Evolutionary conservation across 2,113 vertebrate genomes (phyloP), one percentile per base, ranked within the genome.

Genomic region (Lethenteron reissneri): DNA sequence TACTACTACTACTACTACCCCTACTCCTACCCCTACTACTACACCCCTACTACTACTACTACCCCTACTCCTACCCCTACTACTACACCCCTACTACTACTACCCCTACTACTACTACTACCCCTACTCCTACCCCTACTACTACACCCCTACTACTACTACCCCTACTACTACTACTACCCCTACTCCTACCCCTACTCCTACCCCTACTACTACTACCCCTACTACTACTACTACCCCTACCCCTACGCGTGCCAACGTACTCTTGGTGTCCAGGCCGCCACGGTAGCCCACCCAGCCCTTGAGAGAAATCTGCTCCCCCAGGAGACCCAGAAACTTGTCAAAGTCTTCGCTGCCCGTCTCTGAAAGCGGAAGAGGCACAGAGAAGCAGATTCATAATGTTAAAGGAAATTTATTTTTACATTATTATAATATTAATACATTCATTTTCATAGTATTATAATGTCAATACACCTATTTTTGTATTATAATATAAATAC

Each of bases 231-330:
- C 41, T 41, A 5, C 25, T 41, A 41, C 5, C 25, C 25, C 25
- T 41, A 72, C 58, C 72, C 41, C n/a, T 57, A 56, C 15, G 58
- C 11, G 2, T 8, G 8, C 64, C 56, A 64, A 17, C 88, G 88
- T 86, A 99, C 94, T 99, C 85, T 90, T 97, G 75, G 87, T 96
- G 84, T 99, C 94, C 56, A 99, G 82, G 74, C 94, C 94, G 75
- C 94, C 94, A 56, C 94, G 85, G 80, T 99, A 99, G 62, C 91
- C 92, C 7, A 87, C 85, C 94, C 94, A 99, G 77, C 94, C 90
- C 80, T 90, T 94, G 76, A 99, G 81, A 41, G 85, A 84, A 73
- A 99, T 69, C 1, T 83, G 81, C 73, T 99, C 91, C 57, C 94
- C 94, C 76, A 99, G 82, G 62, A 99, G 85, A 79, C 76, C 81